phyloP scores from a whole-genome alignment of 2,888 invertebrate species.

The Metallyticus violacea region DNA sequence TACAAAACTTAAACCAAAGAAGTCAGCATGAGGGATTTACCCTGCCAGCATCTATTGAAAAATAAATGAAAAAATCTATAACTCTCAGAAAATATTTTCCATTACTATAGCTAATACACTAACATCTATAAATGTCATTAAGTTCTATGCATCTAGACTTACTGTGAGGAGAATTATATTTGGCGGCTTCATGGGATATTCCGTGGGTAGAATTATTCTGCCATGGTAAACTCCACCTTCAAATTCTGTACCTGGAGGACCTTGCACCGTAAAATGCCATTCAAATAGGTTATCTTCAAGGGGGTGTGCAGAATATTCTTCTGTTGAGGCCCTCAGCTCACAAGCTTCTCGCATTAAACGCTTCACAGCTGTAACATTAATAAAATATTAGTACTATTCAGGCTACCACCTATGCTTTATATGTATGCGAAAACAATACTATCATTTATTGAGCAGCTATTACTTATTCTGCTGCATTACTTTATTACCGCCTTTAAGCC shows the following conservation, averaged over 20 bases:
- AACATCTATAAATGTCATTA: not conserved
- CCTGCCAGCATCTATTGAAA: no score
- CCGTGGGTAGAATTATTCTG: slow-evolving; percentile 83
- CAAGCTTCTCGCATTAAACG: slow-evolving; percentile 88
- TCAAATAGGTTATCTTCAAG: slow-evolving; percentile 94
- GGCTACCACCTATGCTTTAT: no score
- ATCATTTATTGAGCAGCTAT: no score
- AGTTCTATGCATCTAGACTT: slow-evolving; percentile 38
- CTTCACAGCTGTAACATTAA: slow-evolving; percentile 74
- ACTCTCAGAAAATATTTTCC: no score
- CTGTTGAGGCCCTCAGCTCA: slow-evolving; percentile 82
- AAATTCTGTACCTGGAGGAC: slow-evolving; percentile 85
- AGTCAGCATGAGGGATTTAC: no score
- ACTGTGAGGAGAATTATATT: slow-evolving; percentile 89
- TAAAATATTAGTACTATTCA: no score
- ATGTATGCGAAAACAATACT: no score
- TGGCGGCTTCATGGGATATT: slow-evolving; percentile 97
- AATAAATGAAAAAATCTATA: no score
- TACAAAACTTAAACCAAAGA: no score
- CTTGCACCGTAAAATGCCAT: slow-evolving; percentile 95
- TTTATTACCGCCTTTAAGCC: no score
- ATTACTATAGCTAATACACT: no score
- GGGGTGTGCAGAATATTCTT: slow-evolving; percentile 86
- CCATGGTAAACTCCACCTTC: slow-evolving; percentile 91
- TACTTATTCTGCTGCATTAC: no score